Evolutionary conservation across 1,140 invertebrate species (phyloP).

Genomic region (Drosophila navojoa): DNA sequence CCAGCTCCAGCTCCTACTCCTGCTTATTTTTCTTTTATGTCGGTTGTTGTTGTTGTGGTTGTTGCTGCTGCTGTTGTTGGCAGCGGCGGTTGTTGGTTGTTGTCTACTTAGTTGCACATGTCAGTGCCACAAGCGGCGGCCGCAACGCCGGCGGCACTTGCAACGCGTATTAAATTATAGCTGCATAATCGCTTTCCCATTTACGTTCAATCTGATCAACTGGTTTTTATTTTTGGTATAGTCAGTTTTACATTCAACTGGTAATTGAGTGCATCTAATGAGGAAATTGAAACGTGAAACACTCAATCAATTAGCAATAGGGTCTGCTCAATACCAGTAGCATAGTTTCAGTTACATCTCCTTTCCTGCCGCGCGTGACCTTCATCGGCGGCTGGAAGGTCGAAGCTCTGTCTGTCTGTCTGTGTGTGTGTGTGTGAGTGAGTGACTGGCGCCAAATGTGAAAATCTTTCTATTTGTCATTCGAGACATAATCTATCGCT

Average conservation of each 20-base stretch:
- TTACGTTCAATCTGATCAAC: constrained; percentile 69
- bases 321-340: constrained; percentile 12
- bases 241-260: constrained; percentile 55
- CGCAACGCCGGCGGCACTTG: constrained; percentile 16
- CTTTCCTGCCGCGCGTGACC: constrained; percentile 26
- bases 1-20: not conserved
- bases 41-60: constrained; percentile 7
- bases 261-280: constrained; percentile 78
- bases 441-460: constrained; percentile 35
- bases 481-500: not conserved
- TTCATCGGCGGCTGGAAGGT: constrained; percentile 32
- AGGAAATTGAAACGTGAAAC: constrained; percentile 60
- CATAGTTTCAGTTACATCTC: constrained; percentile 13
- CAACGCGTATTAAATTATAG: constrained; percentile 58
- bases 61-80: constrained; percentile 15
- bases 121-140: constrained; percentile 9
- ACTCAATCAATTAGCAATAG: not conserved
- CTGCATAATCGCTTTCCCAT: constrained; percentile 77
- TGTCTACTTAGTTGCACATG: constrained; percentile 16
- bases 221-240: constrained; percentile 69
- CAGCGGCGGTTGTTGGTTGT: not conserved
- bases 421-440: constrained; percentile 38
- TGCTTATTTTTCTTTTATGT: constrained; percentile 34
- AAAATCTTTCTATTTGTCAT: constrained; percentile 42
- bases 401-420: not conserved